These are phyloP conservation scores for Avahi laniger DNA, from an alignment of 2,797 vertebrate genomes.

Conservation along the genomic window DNA sequence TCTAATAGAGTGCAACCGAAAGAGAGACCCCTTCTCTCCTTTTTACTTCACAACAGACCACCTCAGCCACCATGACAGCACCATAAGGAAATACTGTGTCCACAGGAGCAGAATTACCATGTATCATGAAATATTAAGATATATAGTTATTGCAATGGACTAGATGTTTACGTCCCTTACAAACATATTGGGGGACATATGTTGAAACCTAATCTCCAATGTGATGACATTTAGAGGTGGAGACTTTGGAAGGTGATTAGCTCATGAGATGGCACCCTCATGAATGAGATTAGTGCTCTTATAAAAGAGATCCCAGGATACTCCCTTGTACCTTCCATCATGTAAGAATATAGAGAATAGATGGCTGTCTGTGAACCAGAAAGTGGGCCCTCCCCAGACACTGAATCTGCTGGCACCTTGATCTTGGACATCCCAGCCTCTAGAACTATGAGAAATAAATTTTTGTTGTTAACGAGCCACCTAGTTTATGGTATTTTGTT, in stretches of 20 bases:
- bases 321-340: neutral
- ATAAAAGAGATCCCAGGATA: neutral
- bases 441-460: neutral
- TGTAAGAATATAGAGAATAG: neutral
- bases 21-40: neutral
- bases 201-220: neutral
- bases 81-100: neutral
- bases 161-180: neutral
- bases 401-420: neutral
- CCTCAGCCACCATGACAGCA: neutral
- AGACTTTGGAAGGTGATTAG: neutral
- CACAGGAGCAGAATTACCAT: neutral
- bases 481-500: neutral
- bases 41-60: neutral
- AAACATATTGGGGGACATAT: neutral
- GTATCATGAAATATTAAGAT: neutral
- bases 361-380: neutral
- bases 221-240: neutral
- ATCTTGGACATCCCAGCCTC: neutral
- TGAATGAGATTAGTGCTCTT: neutral
- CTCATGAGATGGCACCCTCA: neutral
- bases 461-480: neutral
- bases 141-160: neutral
- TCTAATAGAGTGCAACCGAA: neutral
- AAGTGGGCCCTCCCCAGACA: neutral